Conservation (phyloP, 2,888 invertebrate species). For the Archips xylosteana region DNA sequence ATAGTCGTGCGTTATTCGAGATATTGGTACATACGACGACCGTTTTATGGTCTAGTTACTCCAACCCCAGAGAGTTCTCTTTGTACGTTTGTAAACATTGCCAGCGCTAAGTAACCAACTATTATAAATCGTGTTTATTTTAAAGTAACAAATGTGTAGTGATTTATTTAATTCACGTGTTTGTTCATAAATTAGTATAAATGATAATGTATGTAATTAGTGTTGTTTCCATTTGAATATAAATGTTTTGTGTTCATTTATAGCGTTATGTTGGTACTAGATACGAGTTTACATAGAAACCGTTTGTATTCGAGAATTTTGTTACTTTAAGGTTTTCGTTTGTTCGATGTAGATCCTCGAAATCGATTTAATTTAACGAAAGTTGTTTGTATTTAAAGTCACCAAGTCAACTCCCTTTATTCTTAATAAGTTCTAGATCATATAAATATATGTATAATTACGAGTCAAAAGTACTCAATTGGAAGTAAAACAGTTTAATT, state of each 20-base stretch:
- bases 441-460: slow-evolving; percentile 80
- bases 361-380: slow-evolving; percentile 48
- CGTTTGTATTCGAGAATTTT: slow-evolving; percentile 49
- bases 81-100: slow-evolving; percentile 44
- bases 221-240: slow-evolving; percentile 72
- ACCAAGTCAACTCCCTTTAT: slow-evolving; percentile 62
- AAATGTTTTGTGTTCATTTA: slow-evolving; percentile 70
- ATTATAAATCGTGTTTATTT: slow-evolving; percentile 29
- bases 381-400: slow-evolving; percentile 54
- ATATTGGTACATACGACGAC: slow-evolving; percentile 50
- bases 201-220: slow-evolving; percentile 75
- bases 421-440: slow-evolving; percentile 83
- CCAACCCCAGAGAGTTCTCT: slow-evolving; percentile 66
- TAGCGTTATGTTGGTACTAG: slow-evolving; percentile 69
- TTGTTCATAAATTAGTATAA: slow-evolving; percentile 73
- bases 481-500: slow-evolving; percentile 54
- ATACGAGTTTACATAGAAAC: slow-evolving; percentile 55
- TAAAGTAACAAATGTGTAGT: slow-evolving; percentile 31
- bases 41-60: slow-evolving; percentile 53
- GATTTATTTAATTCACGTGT: slow-evolving; percentile 60
- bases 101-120: slow-evolving; percentile 35
- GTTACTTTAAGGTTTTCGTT: slow-evolving; percentile 54
- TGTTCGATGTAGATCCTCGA: slow-evolving; percentile 51
- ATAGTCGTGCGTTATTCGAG: slow-evolving; percentile 63
- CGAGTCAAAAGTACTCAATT: slow-evolving; percentile 55